Conservation (phyloP, 2,113 vertebrate genomes). For the cattle (Bos taurus) region ARS-UCD2.0 NC_037328.1:32544501-32545000, state of each 20-base stretch:
- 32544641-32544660: not conserved
- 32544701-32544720: not conserved
- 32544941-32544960: not conserved
- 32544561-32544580: not conserved
- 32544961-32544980: not conserved
- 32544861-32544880: not conserved
- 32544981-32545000: not conserved
- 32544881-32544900: not conserved
- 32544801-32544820: not conserved
- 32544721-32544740: not conserved
- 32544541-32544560: not conserved
- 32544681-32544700: slow-evolving; percentile 16
- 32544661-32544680: not conserved
- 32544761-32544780: not conserved
- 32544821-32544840: not conserved
- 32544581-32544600: not conserved
- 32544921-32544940: not conserved
- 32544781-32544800: not conserved
- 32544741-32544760: not conserved
- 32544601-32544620: not conserved
- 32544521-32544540: not conserved
- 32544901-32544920: not conserved
- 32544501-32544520: not conserved
- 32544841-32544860: not conserved
- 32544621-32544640: not conserved